Evolutionary conservation across 2,797 vertebrate species (phyloP), one percentile per base, ranked within the genome.

Genomic region (Microctenopoma steveboyesi): DNA sequence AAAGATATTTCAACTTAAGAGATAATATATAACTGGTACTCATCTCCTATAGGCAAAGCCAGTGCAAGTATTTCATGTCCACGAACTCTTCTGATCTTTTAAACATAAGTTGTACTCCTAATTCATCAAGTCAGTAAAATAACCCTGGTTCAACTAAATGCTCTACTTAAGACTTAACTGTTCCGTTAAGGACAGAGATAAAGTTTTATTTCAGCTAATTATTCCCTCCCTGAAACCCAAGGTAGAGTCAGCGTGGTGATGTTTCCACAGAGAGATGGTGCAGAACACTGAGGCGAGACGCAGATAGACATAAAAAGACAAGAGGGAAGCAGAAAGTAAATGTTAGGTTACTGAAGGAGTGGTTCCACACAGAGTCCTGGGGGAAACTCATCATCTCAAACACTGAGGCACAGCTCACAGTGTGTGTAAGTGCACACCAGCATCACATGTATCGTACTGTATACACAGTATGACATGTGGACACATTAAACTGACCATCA

Each of bases 341-440:
- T 33, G 47, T 11, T 35, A 3, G 46, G 16, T 7, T 18, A 37
- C 28, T n/a, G 30, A 56, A 55, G 16, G 9, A 27, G 37, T n/a
- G 27, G 30, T 43, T 69, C 62, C 35, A 48, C 37, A 8, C 10
- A 1, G 11, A 3, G n/a, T 45, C 62, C 22, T 5, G 30, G 37
- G 58, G 56, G 42, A 58, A 14, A 49, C 15, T 53, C 27, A 39
- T 46, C 35, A 59, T 71, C 55, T 49, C 37, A 51, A 69, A 65
- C 28, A 55, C 15, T 35, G 57, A 40, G 25, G 43, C 54, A 40
- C 25, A 43, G 18, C 18, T 18, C 18, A 18, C 18, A 18, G 18
- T 18, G 18, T 18, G 18, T 18, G 18, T 18, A 18, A 18, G 18
- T 18, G 18, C 18, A 18, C 18, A 1, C 18, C 18, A 18, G 18